phyloP scores from a whole-genome alignment of 2,113 vertebrate genomes.

The Asarcornis scutulata region DNA sequence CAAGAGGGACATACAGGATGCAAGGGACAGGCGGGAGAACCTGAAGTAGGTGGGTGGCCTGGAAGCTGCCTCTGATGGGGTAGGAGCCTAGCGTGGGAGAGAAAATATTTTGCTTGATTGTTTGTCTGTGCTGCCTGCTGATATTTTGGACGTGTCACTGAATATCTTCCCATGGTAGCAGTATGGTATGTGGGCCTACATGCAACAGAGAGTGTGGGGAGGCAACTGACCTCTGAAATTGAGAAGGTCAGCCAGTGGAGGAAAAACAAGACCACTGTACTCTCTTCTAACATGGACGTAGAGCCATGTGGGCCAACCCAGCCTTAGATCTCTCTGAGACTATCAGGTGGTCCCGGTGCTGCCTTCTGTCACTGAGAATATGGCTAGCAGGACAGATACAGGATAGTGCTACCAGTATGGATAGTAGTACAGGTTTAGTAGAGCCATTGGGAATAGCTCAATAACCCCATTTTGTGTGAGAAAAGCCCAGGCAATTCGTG shows the following conservation, averaged over 20 bases:
- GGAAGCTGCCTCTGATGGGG: background rate
- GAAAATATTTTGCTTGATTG: background rate
- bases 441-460: background rate
- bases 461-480: background rate
- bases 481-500: background rate
- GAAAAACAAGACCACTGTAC: background rate
- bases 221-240: background rate
- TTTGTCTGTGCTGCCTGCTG: background rate
- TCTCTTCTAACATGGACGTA: background rate
- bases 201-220: background rate
- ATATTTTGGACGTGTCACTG: background rate
- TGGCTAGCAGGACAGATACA: background rate
- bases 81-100: rapidly evolving
- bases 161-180: background rate
- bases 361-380: background rate
- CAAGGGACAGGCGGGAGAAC: background rate
- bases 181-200: background rate
- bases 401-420: background rate
- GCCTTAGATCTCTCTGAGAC: background rate
- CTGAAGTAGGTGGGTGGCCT: background rate
- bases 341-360: background rate
- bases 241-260: background rate
- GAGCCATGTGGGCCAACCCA: background rate
- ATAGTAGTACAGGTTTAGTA: background rate
- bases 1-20: background rate